These are phyloP conservation scores for Cnemophilus loriae DNA, from an alignment of 2,113 vertebrate genomes.

Conservation along the genomic window DNA sequence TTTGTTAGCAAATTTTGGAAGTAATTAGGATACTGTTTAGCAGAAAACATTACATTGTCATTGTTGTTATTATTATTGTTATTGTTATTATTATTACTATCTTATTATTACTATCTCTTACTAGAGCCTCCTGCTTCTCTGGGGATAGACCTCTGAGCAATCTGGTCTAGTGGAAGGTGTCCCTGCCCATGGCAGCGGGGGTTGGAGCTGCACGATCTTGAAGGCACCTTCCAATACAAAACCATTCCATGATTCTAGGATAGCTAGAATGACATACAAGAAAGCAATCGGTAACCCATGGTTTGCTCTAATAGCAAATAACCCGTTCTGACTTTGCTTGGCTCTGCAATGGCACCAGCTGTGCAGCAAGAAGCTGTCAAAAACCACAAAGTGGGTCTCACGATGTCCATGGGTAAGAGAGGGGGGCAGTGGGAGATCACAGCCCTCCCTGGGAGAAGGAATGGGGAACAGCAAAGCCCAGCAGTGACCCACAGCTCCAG, in stretches of 20 bases:
- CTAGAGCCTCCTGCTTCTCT: not conserved
- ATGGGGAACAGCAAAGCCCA: not conserved
- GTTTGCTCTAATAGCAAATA: not conserved
- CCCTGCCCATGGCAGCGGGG: not conserved
- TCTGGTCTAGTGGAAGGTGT: not conserved
- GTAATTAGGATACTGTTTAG: not conserved
- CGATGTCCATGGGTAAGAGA: fast-evolving
- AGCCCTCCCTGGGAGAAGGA: not conserved
- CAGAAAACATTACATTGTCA: not conserved
- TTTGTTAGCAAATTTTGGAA: not conserved
- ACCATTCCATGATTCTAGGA: not conserved
- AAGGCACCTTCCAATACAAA: not conserved
- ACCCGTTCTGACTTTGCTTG: not conserved
- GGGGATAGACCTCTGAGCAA: not conserved
- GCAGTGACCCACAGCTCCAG: not conserved
- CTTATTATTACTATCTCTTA: too few relatives aligned
- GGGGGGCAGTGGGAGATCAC: fast-evolving
- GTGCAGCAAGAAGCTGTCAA: not conserved
- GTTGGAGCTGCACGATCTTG: not conserved
- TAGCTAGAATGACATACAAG: not conserved
- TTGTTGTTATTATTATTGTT: not conserved
- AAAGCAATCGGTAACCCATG: not conserved
- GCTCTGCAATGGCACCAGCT: not conserved
- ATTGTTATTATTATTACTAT: not conserved
- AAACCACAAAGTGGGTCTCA: not conserved